Base-by-base conservation (phyloP, 2,888 invertebrate genomes). In the Danaus chrysippus region DNA sequence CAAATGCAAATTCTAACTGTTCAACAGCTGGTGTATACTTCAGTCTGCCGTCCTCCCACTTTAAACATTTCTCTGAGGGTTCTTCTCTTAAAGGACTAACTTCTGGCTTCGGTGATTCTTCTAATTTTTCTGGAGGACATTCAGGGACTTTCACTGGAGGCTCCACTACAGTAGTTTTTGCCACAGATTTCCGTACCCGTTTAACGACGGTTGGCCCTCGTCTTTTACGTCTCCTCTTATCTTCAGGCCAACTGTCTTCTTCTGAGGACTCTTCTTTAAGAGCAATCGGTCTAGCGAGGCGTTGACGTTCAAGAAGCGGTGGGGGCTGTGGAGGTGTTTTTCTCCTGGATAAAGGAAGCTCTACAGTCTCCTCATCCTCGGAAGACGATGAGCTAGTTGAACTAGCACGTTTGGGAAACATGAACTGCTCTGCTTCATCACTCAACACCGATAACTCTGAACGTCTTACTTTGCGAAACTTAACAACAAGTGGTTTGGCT, bases 341-440 rank as follows among this genome's bases (percentile, higher is more conserved):
- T 9, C 91, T 87, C 3, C 89, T 89, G 54, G 92, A 86, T 13
- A 82, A 74, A 2, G 70, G 59, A 10, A 70, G 68, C 34, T 69
- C 70, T 1, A 60, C 78, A 12, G 77, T 76, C 68, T 92, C 92
- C 0, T 93, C 70, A 0, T 93, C 93, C 66, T 93, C 93, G 5
- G 92, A 92, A 0, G 91, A 91, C 11, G 91, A 91, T 19, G 92
- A 92, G 62, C 87, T 90, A 0, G 85, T 80, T 0, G 91, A 89
- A 62, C 93, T 93, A 15, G 94, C 93, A 49, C 93, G 92, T 70
- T 93, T 94, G 0, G 96, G 95, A 76, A 97, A 97, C 93, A 97
- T 94, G 77, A 97, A 97, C 71, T 95, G 96, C 73, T 96, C 96
- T 0, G 97, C 97, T 79, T 97, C 96, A 71, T 96, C 95, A 74